phyloP scores from a whole-genome alignment of 2,888 invertebrate genomes.

The Tridacna crocea region DNA sequence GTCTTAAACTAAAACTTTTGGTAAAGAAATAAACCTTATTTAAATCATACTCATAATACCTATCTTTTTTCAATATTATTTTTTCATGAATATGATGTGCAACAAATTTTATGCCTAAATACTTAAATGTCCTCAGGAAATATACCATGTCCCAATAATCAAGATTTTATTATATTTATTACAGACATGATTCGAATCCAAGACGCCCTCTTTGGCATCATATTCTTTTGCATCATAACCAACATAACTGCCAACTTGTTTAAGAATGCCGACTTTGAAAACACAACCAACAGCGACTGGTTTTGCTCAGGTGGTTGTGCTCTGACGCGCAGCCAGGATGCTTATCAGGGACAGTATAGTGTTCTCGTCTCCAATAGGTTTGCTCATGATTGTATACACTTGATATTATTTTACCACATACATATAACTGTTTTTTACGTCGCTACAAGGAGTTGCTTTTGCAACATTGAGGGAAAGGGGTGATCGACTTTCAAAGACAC shows the following conservation, averaged over 20 bases:
- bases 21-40: too few relatives aligned
- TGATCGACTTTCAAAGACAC: too few relatives aligned
- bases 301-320: constrained; percentile 20
- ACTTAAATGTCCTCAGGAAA: neutral
- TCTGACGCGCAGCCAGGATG: constrained; percentile 21
- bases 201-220: neutral
- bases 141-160: neutral
- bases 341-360: constrained; percentile 25
- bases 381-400: neutral
- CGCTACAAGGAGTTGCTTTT: too few relatives aligned
- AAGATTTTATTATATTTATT: neutral
- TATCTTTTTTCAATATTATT: neutral
- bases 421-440: neutral
- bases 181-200: neutral
- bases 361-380: constrained; percentile 27
- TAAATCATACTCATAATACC: too few relatives aligned
- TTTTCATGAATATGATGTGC: neutral
- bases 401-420: neutral
- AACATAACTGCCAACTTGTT: neutral
- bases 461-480: too few relatives aligned
- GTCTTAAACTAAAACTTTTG: too few relatives aligned
- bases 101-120: neutral
- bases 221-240: neutral
- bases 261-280: constrained; percentile 29
- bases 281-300: neutral